Conservation (phyloP, 2,888 invertebrate genomes). For the Watsonalla cultraria region DNA sequence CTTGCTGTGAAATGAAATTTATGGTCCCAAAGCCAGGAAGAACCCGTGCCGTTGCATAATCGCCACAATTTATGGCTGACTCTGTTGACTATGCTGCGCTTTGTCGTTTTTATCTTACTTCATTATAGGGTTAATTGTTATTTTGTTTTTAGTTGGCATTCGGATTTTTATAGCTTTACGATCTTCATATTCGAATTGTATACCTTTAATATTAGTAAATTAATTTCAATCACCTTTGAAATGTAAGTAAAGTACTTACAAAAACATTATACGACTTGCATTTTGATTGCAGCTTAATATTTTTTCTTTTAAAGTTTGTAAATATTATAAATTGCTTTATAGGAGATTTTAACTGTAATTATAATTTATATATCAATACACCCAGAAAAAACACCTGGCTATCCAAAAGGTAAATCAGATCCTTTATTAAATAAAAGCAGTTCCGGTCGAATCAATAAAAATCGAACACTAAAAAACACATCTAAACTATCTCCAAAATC, state of each 20-base stretch:
- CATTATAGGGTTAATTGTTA: slow-evolving; percentile 31
- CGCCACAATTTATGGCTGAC: slow-evolving; percentile 66
- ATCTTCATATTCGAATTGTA: no score
- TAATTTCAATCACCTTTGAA: no score
- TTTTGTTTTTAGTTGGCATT: slow-evolving; percentile 1
- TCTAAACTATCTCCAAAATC: slow-evolving; percentile 71
- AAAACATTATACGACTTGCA: no score
- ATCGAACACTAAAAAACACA: slow-evolving; percentile 40
- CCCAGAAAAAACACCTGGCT: slow-evolving; percentile 9
- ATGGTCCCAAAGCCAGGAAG: slow-evolving; percentile 69
- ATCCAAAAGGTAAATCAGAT: slow-evolving; percentile 15
- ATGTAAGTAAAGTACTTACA: no score
- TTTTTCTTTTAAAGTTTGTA: no score
- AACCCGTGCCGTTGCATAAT: slow-evolving; percentile 75
- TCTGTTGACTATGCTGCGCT: slow-evolving; percentile 63
- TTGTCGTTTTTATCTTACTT: slow-evolving; percentile 54
- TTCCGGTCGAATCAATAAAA: slow-evolving; percentile 44
- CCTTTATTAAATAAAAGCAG: slow-evolving; percentile 31
- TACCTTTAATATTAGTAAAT: no score
- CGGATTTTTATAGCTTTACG: no score
- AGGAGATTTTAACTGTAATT: no score
- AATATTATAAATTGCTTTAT: no score
- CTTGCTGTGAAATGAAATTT: slow-evolving; percentile 74
- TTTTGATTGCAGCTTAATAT: no score
- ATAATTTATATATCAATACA: not conserved